These are phyloP conservation scores for Drosophila nannoptera DNA, from an alignment of 1,140 invertebrate species.

Conservation along the genomic window DNA sequence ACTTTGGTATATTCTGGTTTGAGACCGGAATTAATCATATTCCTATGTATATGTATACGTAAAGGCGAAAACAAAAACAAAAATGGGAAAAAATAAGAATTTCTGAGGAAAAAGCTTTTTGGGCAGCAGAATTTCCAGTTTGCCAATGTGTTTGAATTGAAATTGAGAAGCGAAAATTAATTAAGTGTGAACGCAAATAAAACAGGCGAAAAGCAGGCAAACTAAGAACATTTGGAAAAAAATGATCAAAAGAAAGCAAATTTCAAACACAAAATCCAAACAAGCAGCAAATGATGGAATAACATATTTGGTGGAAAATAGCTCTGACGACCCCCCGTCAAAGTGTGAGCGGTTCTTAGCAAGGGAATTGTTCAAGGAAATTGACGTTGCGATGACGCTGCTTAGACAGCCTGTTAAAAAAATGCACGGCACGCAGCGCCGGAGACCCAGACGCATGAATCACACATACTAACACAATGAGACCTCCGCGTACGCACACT, in stretches of 20 bases:
- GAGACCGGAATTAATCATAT: slow-evolving; percentile 9
- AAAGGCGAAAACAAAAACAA: slow-evolving; percentile 10
- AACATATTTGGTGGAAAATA: slow-evolving; percentile 2
- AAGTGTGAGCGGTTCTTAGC: slow-evolving; percentile 33
- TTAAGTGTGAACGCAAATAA: slow-evolving; percentile 66
- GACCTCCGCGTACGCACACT: slow-evolving; percentile 20
- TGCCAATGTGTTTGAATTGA: slow-evolving; percentile 34
- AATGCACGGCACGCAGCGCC: slow-evolving; percentile 50
- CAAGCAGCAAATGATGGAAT: slow-evolving; percentile 11
- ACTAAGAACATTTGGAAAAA: slow-evolving; percentile 10
- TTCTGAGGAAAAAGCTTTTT: slow-evolving; percentile 26
- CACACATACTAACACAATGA: slow-evolving; percentile 48
- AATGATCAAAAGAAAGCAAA: slow-evolving; percentile 48
- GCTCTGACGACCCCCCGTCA: slow-evolving; percentile 59
- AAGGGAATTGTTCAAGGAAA: slow-evolving; percentile 56
- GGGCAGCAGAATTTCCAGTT: slow-evolving; percentile 31
- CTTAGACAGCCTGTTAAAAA: slow-evolving; percentile 62
- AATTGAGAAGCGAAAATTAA: slow-evolving; percentile 51
- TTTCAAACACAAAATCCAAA: slow-evolving; percentile 43
- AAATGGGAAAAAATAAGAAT: slow-evolving; percentile 16
- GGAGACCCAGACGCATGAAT: slow-evolving; percentile 58
- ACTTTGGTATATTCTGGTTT: slow-evolving; percentile 31
- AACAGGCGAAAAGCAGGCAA: slow-evolving; percentile 40
- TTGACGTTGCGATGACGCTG: slow-evolving; percentile 44
- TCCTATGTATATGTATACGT: slow-evolving; percentile 11